Evolutionary conservation across 2,888 invertebrate species (phyloP).

Genomic region (Plebejus melissa): DNA sequence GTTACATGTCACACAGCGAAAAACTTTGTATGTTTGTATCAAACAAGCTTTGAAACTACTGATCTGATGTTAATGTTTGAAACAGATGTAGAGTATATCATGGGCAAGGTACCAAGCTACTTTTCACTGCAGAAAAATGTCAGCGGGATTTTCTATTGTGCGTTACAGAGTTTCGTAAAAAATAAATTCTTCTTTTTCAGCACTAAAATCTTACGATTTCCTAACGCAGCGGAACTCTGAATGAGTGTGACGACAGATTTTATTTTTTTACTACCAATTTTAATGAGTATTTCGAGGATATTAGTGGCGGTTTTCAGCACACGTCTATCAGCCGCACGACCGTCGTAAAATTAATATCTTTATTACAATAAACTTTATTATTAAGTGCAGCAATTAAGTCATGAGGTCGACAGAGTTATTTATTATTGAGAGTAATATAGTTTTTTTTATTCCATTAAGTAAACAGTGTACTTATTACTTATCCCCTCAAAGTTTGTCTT

Average conservation of each 20-base stretch:
- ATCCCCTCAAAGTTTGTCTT: too few relatives aligned
- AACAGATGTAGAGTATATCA: background rate
- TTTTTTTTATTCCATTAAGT: background rate
- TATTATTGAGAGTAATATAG: background rate
- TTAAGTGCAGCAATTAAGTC: constrained; percentile 15
- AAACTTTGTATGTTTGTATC: background rate
- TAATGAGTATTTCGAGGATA: constrained; percentile 12
- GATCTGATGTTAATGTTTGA: background rate
- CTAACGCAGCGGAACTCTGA: background rate
- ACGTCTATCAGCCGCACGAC: constrained; percentile 24
- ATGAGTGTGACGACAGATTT: constrained; percentile 13
- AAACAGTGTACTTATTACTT: background rate
- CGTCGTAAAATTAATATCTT: constrained; percentile 20
- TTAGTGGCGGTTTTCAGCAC: constrained; percentile 4
- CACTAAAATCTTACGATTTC: background rate
- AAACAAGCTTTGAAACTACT: background rate
- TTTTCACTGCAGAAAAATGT: background rate
- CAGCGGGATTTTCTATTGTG: background rate
- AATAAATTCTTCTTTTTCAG: background rate
- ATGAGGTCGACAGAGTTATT: constrained; percentile 27
- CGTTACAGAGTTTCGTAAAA: background rate
- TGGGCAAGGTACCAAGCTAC: background rate
- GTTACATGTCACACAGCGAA: background rate
- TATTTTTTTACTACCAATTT: constrained; percentile 26
- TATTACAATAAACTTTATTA: constrained; percentile 18